These are phyloP conservation scores for Cossypha caffra DNA, from an alignment of 2,797 vertebrate species.

Conservation along the genomic window DNA sequence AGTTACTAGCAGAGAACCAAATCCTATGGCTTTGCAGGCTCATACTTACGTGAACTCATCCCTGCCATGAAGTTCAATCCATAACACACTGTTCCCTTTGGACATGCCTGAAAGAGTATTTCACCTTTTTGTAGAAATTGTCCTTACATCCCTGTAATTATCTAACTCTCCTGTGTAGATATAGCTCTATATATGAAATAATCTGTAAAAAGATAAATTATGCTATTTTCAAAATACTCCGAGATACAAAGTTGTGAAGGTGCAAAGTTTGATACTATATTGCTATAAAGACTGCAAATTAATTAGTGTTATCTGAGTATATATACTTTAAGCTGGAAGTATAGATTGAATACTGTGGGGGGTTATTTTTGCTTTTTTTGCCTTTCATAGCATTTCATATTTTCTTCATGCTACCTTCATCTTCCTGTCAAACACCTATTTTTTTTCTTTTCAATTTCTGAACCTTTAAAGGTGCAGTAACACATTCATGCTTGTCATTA, in stretches of 20 bases:
- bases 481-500: neutral
- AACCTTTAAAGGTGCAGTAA: neutral
- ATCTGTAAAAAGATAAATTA: constrained; percentile 66
- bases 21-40: neutral
- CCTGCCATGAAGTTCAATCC: constrained; percentile 18
- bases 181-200: constrained; percentile 52
- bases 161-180: constrained; percentile 30
- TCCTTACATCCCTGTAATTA: constrained; percentile 48
- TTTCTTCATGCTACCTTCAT: neutral
- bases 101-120: neutral
- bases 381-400: neutral
- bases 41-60: neutral
- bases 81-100: neutral
- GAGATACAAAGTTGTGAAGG: constrained; percentile 58
- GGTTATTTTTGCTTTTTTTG: neutral
- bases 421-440: neutral
- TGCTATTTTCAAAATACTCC: constrained; percentile 61
- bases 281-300: constrained; percentile 14
- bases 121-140: constrained; percentile 26
- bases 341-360: neutral
- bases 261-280: constrained; percentile 8
- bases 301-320: constrained; percentile 42
- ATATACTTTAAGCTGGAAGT: neutral
- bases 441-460: neutral
- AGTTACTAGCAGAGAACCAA: constrained; percentile 3